These are phyloP conservation scores for Hylyphantes graminicola DNA, from an alignment of 1,140 invertebrate genomes.

Conservation along the genomic window DNA sequence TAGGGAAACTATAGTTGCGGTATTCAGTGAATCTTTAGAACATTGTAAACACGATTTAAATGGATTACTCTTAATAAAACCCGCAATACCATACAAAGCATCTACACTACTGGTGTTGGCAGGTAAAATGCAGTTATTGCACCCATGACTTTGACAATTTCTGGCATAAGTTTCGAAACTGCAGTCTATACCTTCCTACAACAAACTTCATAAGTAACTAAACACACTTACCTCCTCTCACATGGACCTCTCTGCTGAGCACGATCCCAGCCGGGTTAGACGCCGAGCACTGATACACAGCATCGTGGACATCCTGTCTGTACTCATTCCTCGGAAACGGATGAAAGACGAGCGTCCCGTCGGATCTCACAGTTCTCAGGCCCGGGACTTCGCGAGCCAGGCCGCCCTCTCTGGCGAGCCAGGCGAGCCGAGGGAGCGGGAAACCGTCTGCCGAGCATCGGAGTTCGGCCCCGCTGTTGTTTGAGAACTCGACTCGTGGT, in stretches of 20 bases:
- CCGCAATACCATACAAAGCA: too few species aligned
- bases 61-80: too few species aligned
- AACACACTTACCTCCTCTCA: conserved; percentile 79
- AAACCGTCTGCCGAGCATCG: conserved; percentile 91
- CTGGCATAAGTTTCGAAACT: too few species aligned
- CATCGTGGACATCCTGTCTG: conserved; percentile 72
- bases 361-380: conserved; percentile 75
- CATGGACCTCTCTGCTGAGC: conserved; percentile 82
- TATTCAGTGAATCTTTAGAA: too few species aligned
- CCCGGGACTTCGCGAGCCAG: conserved; percentile 76
- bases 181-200: too few species aligned
- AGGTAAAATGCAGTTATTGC: too few species aligned
- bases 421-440: conserved; percentile 90
- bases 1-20: too few species aligned
- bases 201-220: conserved; percentile 4
- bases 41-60: too few species aligned
- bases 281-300: conserved; percentile 75
- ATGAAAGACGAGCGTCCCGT: conserved; percentile 66
- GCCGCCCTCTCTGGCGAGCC: conserved; percentile 73
- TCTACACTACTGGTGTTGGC: too few species aligned
- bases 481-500: conserved; percentile 91
- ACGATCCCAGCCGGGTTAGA: conserved; percentile 80
- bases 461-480: conserved; percentile 90
- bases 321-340: conserved; percentile 65
- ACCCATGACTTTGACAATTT: too few species aligned